Evolutionary conservation across 2,797 vertebrate genomes (phyloP), one percentile per base, ranked within the genome.

Genomic region (Lindbergichthys nudifrons): DNA sequence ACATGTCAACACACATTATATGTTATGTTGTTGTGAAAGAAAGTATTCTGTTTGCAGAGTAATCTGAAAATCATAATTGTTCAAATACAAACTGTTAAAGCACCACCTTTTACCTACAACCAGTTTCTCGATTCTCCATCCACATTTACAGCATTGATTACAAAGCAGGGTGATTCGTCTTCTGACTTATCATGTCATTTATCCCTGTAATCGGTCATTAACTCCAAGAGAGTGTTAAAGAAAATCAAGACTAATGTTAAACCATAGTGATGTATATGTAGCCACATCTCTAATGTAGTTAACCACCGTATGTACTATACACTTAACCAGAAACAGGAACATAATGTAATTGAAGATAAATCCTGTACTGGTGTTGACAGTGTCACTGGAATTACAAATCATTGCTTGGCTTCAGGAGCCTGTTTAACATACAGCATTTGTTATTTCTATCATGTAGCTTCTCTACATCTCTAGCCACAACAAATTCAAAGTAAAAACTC

Each of bases 381-480:
- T 46, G n/a, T 68, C 23, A 36, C 5, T 59, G 43, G 23, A 62
- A 68, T 57, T 65, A 65, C 43, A 58, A 62, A 65, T 71, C 60
- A 65, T 42, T 56, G 12, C n/a, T 30, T 41, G 39, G 63, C 39
- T 5, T 71, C 56, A 36, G 65, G 42, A 65, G 46, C 59, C 66
- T 65, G 69, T 71, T 81, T 56, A 78, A 59, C 21, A 68, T 59
- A 62, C 68, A 78, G 45, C 19, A 52, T 42, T 10, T 15, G 41
- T 57, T 73, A 70, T 70, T 79, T 85, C n/a, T 65, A 23, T 62
- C 26, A 64, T 30, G 48, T 70, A 36, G 58, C 48, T 66, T 47
- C 48, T 71, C 52, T 80, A 75, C 77, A 75, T 82, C 58, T 66
- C 56, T 61, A 48, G 65, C 73, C 80, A 75, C 41, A 74, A 76